Percentiles rank a stretch among this genome's conserved stretches.
Conservation (phyloP, 1,140 invertebrate genomes). For the Teleopsis dalmanni region DNA sequence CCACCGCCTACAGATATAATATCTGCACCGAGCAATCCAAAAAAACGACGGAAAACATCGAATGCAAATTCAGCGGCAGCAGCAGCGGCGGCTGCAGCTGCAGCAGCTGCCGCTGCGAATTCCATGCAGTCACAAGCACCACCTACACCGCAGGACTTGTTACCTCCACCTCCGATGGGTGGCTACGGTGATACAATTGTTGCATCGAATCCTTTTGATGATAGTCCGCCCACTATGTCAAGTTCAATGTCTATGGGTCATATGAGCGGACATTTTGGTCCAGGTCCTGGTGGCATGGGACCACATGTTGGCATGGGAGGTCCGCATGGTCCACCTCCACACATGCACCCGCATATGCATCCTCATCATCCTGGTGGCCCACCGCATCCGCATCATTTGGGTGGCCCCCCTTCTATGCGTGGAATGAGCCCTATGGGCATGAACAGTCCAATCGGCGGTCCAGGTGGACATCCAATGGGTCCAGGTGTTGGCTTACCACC, state of each 20-base stretch:
- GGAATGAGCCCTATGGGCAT: conserved; percentile 62
- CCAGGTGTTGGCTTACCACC: conserved; percentile 37
- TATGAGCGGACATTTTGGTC: conserved; percentile 25
- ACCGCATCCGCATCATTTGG: conserved; percentile 47
- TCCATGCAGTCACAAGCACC: conserved; percentile 51
- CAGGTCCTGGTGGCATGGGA: conserved; percentile 30
- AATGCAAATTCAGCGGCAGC: conserved; percentile 46
- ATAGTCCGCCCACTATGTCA: conserved; percentile 60
- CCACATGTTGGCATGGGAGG: conserved; percentile 48
- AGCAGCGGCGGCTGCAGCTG: conserved; percentile 31
- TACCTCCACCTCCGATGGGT: conserved; percentile 72
- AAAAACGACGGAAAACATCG: conserved; percentile 60
- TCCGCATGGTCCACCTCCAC: conserved; percentile 47
- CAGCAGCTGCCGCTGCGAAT: conserved; percentile 42
- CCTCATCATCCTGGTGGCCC: conserved; percentile 49
- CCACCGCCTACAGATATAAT: conserved; percentile 53
- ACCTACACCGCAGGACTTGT: conserved; percentile 61
- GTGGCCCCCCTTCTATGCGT: conserved; percentile 53
- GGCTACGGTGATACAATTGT: conserved; percentile 90
- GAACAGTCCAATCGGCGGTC: conserved; percentile 43
- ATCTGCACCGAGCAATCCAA: conserved; percentile 57
- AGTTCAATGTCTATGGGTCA: conserved; percentile 49
- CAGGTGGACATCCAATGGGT: conserved; percentile 34
- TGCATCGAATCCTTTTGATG: conserved; percentile 92
- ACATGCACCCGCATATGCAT: conserved; percentile 43